Conservation (phyloP, 1,140 invertebrate species). For the Pseudomyrmex gracilis region DNA sequence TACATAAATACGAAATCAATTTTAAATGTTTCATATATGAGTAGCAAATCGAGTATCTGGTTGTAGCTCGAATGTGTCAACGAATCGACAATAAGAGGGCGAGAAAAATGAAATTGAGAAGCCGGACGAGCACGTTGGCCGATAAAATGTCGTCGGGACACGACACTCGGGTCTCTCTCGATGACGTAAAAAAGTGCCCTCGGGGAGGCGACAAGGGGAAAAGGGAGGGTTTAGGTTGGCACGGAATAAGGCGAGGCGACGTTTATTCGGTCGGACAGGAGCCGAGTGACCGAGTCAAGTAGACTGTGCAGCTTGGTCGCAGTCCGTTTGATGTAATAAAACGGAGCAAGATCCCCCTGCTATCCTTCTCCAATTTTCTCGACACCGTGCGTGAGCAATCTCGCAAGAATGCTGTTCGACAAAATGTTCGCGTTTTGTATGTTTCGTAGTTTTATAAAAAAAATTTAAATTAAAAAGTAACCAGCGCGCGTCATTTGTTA, state of each 20-base stretch:
- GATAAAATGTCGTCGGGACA: conserved; percentile 76
- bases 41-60: conserved; percentile 27
- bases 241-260: conserved; percentile 79
- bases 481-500: too few relatives aligned
- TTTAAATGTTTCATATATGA: conserved; percentile 10
- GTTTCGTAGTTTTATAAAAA: background rate
- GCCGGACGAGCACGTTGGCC: conserved; percentile 63
- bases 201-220: conserved; percentile 67
- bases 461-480: background rate
- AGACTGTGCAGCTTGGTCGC: conserved; percentile 80
- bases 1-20: background rate
- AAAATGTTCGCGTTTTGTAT: background rate
- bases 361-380: conserved; percentile 65
- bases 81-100: conserved; percentile 41
- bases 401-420: conserved; percentile 4
- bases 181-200: conserved; percentile 80
- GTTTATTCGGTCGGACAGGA: conserved; percentile 82
- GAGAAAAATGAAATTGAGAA: conserved; percentile 69
- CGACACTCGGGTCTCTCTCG: conserved; percentile 74
- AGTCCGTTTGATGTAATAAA: conserved; percentile 82
- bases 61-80: conserved; percentile 7
- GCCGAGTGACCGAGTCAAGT: conserved; percentile 83
- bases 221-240: conserved; percentile 52
- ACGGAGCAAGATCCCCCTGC: conserved; percentile 70
- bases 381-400: conserved; percentile 23